Conservation (phyloP, 2,888 invertebrate genomes). For the Dichetophora obliterata region DNA sequence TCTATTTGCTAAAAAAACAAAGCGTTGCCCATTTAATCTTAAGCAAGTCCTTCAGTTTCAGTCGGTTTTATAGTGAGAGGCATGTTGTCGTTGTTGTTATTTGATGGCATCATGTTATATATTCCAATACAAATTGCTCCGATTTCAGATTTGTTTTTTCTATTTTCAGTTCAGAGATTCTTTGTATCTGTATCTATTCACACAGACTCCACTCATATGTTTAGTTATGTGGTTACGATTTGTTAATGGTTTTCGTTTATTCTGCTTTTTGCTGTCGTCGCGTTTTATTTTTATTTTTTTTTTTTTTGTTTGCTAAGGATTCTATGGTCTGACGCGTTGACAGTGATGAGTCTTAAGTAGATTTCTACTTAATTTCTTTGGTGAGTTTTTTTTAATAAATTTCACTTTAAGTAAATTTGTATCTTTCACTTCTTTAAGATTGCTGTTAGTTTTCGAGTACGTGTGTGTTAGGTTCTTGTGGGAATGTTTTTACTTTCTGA, state of each 20-base stretch:
- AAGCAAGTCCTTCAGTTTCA: background rate
- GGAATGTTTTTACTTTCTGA: too few species aligned
- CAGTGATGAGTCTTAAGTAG: constrained; percentile 7
- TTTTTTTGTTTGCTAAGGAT: background rate
- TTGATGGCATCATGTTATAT: constrained; percentile 1
- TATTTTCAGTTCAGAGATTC: background rate
- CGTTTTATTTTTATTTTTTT: background rate
- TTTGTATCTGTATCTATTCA: background rate
- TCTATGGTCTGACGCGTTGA: background rate
- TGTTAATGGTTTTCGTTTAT: background rate
- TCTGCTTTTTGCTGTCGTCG: background rate
- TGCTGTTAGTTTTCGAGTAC: too few species aligned
- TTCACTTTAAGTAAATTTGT: background rate
- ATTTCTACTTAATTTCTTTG: background rate
- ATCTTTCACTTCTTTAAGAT: too few species aligned
- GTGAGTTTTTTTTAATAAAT: background rate
- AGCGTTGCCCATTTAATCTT: background rate
- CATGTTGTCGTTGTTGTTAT: background rate
- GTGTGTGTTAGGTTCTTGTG: too few species aligned
- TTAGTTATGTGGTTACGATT: too few species aligned
- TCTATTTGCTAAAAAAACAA: background rate
- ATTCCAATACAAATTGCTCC: constrained; percentile 3
- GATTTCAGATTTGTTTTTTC: background rate
- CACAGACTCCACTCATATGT: too few species aligned
- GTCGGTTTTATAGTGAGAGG: background rate